Evolutionary conservation across 23 tunicate species (phyloP).

Genomic region (Aplidium turbinatum): DNA sequence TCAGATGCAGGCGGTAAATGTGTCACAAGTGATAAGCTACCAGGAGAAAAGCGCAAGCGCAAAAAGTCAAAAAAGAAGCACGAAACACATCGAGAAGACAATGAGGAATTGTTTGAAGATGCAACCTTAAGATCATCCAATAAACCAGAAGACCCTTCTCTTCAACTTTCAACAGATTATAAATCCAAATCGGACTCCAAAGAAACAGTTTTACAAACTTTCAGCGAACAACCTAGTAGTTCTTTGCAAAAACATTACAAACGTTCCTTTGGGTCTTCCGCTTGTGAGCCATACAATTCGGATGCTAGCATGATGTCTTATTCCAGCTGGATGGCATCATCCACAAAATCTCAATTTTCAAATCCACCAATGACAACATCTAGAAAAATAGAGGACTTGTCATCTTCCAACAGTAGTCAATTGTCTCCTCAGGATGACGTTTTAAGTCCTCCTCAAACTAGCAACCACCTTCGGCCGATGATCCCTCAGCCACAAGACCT

Average conservation of each 20-base stretch:
- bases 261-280: too few species aligned
- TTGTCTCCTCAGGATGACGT: constrained; percentile 31
- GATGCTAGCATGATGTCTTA: constrained; percentile 14
- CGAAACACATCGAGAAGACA: constrained; percentile 2
- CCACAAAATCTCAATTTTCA: not conserved
- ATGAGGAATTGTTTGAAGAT: not conserved
- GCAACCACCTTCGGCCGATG: not conserved
- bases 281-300: not conserved
- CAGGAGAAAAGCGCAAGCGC: not conserved
- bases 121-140: not conserved
- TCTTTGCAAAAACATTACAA: not conserved
- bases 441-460: constrained; percentile 16
- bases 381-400: not conserved
- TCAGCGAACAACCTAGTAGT: not conserved
- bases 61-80: constrained; percentile 14
- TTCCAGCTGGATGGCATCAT: constrained; percentile 40
- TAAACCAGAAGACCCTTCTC: constrained; percentile 15
- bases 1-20: not conserved
- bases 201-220: not conserved
- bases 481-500: constrained; percentile 30
- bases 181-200: not conserved
- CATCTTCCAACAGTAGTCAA: constrained; percentile 15
- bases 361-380: constrained; percentile 2
- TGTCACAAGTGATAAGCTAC: not conserved
- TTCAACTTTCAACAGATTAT: not conserved